Evolutionary conservation across 2,888 invertebrate species (phyloP).

Genomic region (Drosophila antonietae): DNA sequence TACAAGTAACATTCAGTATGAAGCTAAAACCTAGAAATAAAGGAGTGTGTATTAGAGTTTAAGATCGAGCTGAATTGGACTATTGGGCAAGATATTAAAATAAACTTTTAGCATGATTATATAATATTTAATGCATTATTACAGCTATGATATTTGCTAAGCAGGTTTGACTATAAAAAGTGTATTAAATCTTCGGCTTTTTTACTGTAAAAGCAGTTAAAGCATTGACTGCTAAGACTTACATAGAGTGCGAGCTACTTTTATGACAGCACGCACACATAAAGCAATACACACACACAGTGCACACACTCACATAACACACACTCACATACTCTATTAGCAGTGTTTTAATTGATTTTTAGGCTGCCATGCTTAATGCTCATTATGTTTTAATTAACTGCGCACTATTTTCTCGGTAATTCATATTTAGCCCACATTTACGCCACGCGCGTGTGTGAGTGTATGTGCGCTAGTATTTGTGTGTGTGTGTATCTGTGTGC

Average conservation of each 20-base stretch:
- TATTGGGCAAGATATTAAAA: background rate
- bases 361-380: constrained; percentile 62
- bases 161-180: background rate
- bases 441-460: constrained; percentile 15
- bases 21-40: background rate
- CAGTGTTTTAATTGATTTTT: constrained; percentile 65
- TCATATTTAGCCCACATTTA: constrained; percentile 66
- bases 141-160: background rate
- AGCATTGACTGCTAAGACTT: constrained; percentile 54
- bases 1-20: too few relatives aligned
- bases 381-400: constrained; percentile 79
- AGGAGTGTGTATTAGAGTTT: too few relatives aligned
- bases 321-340: constrained; percentile 8
- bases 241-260: constrained; percentile 14
- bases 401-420: constrained; percentile 72
- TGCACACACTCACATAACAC: constrained; percentile 6
- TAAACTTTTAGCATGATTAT: background rate
- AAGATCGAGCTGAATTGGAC: background rate
- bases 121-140: background rate
- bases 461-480: constrained; percentile 6
- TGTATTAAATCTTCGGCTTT: background rate
- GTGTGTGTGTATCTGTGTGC: constrained; percentile 1
- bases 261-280: constrained; percentile 24
- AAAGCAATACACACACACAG: background rate
- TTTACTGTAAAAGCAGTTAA: constrained; percentile 37